phyloP scores from a whole-genome alignment of 2,888 invertebrate genomes.

The Formica aserva region DNA sequence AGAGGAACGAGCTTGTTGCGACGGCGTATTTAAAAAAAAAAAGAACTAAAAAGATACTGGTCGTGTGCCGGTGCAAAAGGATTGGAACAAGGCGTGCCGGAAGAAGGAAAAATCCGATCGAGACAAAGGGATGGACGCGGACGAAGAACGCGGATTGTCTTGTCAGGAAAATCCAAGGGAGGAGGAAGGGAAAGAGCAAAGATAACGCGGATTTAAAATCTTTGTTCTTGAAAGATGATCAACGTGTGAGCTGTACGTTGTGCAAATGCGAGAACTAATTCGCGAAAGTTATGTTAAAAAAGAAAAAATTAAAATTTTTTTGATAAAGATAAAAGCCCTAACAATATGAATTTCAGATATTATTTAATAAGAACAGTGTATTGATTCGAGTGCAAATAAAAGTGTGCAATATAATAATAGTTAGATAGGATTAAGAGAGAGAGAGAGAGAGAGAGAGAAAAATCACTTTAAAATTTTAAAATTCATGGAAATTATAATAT shows the following conservation, averaged over 20 bases:
- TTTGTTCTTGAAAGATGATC: constrained; percentile 39
- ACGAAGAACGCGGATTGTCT: constrained; percentile 24
- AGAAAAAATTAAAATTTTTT: background rate
- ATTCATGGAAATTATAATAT: constrained; percentile 35
- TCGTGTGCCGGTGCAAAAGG: constrained; percentile 36
- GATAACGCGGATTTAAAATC: constrained; percentile 25
- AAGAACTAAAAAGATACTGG: constrained; percentile 33
- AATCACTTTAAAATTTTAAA: constrained; percentile 26
- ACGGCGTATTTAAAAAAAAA: constrained; percentile 30
- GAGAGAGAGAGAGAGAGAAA: background rate
- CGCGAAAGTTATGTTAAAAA: background rate
- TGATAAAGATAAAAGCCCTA: background rate
- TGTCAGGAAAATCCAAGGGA: constrained; percentile 3
- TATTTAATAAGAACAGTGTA: background rate
- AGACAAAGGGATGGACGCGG: constrained; percentile 17
- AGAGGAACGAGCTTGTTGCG: constrained; percentile 59
- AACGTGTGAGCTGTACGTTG: background rate
- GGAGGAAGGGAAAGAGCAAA: background rate
- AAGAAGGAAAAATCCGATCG: constrained; percentile 46
- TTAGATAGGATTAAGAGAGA: constrained; percentile 12
- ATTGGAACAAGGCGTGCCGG: constrained; percentile 33
- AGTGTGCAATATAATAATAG: background rate
- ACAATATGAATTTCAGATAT: background rate
- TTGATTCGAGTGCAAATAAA: background rate
- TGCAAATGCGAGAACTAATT: background rate